These are phyloP conservation scores for Chelonia mydas DNA, from an alignment of 2,797 vertebrate genomes.

Conservation along the genomic window DNA sequence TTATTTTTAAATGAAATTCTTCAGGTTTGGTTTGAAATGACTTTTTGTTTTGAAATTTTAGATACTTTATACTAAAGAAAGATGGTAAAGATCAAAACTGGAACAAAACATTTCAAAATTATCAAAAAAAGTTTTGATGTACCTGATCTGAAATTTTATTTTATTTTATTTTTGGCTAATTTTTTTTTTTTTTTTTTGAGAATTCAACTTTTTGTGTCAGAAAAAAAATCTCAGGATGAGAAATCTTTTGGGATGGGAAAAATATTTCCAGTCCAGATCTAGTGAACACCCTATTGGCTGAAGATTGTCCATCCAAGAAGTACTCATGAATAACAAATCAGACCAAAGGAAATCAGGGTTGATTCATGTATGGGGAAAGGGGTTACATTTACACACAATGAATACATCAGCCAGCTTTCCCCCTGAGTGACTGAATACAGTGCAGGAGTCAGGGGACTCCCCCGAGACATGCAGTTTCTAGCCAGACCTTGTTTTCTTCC, in stretches of 20 bases:
- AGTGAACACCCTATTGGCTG: slow-evolving; percentile 30
- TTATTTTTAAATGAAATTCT: not conserved
- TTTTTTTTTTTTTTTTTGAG: not conserved
- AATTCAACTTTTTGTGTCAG: not conserved
- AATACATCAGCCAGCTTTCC: not conserved
- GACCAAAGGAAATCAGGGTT: not conserved
- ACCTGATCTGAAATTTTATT: not conserved
- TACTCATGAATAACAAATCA: not conserved
- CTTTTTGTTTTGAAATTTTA: not conserved
- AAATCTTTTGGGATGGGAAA: not conserved
- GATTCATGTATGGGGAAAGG: not conserved
- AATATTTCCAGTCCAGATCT: not conserved
- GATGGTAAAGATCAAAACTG: not conserved
- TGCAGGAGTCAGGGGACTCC: not conserved
- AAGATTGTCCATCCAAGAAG: not conserved
- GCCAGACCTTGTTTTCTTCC: not conserved
- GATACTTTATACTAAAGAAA: not conserved
- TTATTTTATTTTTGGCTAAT: not conserved
- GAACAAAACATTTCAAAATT: not conserved
- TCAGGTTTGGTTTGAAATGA: not conserved
- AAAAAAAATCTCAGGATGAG: not conserved
- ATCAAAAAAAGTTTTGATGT: not conserved
- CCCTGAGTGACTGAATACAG: not conserved
- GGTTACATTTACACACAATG: not conserved
- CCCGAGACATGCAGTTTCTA: not conserved